A percentile compares a stretch with the other conserved stretches of the same genome.
phyloP scores from a whole-genome alignment of 64 coral and sea anemone species.

The Actinia equina region DNA sequence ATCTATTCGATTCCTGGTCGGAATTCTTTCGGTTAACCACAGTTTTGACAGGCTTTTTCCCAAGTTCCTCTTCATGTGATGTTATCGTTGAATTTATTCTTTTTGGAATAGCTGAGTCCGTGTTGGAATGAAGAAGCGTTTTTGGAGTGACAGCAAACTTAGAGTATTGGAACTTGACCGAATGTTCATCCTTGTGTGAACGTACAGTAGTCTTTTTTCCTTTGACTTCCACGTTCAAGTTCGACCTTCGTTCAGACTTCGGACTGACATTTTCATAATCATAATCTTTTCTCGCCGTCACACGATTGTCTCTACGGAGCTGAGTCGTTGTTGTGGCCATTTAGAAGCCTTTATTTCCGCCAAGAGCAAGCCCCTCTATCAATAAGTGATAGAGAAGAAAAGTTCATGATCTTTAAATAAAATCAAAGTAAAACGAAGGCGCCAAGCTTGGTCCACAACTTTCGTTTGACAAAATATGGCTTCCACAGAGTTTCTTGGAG shows the following conservation, averaged over 20 bases:
- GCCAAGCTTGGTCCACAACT: neutral
- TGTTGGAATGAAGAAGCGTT: slow-evolving; percentile 30
- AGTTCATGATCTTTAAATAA: slow-evolving; percentile 18
- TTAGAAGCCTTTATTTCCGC: slow-evolving; percentile 18
- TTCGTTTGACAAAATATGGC: neutral
- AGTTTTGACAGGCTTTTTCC: slow-evolving; percentile 16
- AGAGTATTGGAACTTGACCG: slow-evolving; percentile 16
- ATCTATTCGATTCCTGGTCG: slow-evolving; percentile 28
- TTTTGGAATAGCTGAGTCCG: neutral
- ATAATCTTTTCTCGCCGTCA: neutral
- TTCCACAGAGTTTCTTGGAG: neutral
- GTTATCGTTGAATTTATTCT: neutral
- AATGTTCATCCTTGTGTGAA: neutral
- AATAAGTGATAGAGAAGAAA: slow-evolving; percentile 23
- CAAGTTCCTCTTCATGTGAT: neutral
- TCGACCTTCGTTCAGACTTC: neutral
- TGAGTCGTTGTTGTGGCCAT: slow-evolving; percentile 26
- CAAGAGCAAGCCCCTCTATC: slow-evolving; percentile 12
- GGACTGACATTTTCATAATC: slow-evolving; percentile 12
- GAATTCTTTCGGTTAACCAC: slow-evolving; percentile 19
- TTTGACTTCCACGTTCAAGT: neutral
- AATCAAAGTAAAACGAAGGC: neutral
- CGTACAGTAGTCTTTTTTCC: neutral
- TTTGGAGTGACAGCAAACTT: slow-evolving; percentile 62
- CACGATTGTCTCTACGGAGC: neutral